Percentiles rank a stretch among this genome's conserved stretches.
phyloP scores from a whole-genome alignment of 2,113 vertebrate genomes.

The Henicopernis longicauda region DNA sequence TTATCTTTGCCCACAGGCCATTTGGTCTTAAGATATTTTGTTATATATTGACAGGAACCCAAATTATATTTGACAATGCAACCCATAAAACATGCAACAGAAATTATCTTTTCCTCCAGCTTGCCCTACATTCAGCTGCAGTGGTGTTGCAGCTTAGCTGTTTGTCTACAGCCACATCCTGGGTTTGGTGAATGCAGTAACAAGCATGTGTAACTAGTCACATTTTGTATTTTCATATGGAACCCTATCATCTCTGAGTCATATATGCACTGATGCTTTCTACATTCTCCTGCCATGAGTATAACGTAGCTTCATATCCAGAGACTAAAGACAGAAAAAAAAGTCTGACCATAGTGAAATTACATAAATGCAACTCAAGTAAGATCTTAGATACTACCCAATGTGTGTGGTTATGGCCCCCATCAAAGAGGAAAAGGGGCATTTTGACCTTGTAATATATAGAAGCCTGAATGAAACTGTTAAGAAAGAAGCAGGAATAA shows the following conservation, averaged over 20 bases:
- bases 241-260: not conserved
- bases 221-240: not conserved
- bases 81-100: not conserved
- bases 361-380: not conserved
- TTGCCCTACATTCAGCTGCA: not conserved
- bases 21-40: not conserved
- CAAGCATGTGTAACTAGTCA: fast-evolving
- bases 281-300: not conserved
- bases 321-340: not conserved
- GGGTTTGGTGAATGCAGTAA: not conserved
- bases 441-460: not conserved
- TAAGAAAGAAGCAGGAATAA: not conserved
- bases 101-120: not conserved
- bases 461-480: not conserved
- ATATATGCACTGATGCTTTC: fast-evolving
- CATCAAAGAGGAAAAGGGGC: not conserved
- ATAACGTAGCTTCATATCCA: not conserved
- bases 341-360: not conserved
- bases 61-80: conserved; percentile 26
- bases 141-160: not conserved
- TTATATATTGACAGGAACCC: not conserved
- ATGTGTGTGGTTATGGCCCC: fast-evolving
- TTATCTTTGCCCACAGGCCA: conserved; percentile 1
- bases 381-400: not conserved
- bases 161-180: not conserved